phyloP scores from a whole-genome alignment of 2,888 invertebrate species.

The Disparrhopalites patrizii region DNA sequence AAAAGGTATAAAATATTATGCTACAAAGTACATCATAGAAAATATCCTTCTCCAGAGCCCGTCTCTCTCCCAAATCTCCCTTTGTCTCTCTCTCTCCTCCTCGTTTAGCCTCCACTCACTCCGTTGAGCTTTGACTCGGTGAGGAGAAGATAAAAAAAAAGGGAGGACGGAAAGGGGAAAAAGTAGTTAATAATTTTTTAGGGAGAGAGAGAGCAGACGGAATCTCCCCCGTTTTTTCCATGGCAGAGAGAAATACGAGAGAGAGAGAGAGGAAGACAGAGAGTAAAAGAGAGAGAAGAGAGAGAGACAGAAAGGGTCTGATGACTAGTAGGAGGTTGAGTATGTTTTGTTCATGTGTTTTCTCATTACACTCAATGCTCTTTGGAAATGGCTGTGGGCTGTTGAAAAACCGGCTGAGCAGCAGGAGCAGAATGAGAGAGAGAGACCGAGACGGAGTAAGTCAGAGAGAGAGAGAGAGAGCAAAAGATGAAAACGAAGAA shows the following conservation, averaged over 20 bases:
- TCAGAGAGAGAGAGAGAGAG: neutral
- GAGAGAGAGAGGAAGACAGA: neutral
- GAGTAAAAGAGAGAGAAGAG: neutral
- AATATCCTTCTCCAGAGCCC: neutral
- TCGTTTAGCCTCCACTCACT: neutral
- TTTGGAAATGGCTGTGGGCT: conserved; percentile 14
- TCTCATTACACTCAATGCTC: conserved; percentile 7
- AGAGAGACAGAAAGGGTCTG: neutral
- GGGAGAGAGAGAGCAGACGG: neutral
- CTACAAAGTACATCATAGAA: neutral
- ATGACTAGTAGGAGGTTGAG: neutral
- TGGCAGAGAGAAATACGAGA: neutral
- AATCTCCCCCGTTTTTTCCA: neutral
- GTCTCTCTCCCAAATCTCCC: neutral
- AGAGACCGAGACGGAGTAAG: neutral
- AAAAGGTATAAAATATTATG: neutral
- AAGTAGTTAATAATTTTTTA: neutral
- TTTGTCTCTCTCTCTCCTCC: neutral
- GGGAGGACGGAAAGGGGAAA: neutral
- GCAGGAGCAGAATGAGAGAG: neutral
- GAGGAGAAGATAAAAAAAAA: neutral
- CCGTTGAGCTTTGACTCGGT: neutral
- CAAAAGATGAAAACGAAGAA: too few relatives aligned
- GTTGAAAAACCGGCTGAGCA: conserved; percentile 35
- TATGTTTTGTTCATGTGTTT: conserved; percentile 5